Percentiles rank a stretch among this genome's conserved stretches.
Evolutionary conservation across 1,140 invertebrate species (phyloP).

Genomic region (Cydia splendana): DNA sequence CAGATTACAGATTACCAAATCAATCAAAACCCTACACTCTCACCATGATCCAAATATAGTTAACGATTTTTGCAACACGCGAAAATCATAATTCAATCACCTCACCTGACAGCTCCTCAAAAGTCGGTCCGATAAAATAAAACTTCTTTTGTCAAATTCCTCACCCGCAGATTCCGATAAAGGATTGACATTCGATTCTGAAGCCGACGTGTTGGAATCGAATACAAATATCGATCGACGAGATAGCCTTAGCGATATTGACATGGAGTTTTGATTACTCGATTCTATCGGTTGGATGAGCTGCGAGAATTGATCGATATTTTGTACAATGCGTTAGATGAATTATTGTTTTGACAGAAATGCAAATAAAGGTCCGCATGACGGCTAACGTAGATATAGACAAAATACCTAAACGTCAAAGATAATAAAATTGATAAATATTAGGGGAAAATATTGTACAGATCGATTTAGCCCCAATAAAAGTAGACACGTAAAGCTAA

Average conservation of each 20-base stretch:
- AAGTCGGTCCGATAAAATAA: neutral
- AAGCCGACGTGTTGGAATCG: slow-evolving; percentile 39
- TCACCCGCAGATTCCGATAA: slow-evolving; percentile 15
- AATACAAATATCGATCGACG: slow-evolving; percentile 71
- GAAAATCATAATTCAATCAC: slow-evolving; percentile 4
- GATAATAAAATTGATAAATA: too few species aligned
- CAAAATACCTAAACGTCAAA: too few species aligned
- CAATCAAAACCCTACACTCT: neutral
- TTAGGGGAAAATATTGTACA: too few species aligned
- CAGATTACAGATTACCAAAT: neutral
- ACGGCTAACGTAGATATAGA: too few species aligned
- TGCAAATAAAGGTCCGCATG: neutral
- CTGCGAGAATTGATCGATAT: slow-evolving; percentile 29
- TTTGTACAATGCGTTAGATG: slow-evolving; percentile 42
- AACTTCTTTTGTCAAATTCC: slow-evolving; percentile 12
- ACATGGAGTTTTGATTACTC: slow-evolving; percentile 75
- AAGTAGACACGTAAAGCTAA: too few species aligned
- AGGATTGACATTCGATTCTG: slow-evolving; percentile 33
- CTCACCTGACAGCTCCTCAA: neutral
- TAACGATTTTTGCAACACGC: neutral
- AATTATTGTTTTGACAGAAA: slow-evolving; percentile 1
- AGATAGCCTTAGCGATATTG: slow-evolving; percentile 72
- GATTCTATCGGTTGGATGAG: slow-evolving; percentile 70
- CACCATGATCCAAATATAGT: neutral
- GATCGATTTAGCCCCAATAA: too few species aligned